Conservation (phyloP, 2,113 vertebrate genomes). For the Corapipo altera region DNA sequence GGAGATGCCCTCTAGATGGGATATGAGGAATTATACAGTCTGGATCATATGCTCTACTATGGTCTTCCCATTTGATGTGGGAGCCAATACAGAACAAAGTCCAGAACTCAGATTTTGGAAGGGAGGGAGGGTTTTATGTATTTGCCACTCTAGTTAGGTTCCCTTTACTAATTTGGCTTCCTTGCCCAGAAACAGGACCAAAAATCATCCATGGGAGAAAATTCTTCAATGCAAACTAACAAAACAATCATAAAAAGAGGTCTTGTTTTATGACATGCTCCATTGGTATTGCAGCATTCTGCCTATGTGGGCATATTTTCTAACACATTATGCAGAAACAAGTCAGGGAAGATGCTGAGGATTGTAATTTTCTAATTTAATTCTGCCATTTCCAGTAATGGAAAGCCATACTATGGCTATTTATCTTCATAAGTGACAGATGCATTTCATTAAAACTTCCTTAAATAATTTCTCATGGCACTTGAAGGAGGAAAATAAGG, state of each 20-base stretch:
- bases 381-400: conserved; percentile 84
- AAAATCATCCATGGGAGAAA: conserved; percentile 35
- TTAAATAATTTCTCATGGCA: conserved; percentile 79
- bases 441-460: conserved; percentile 82
- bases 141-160: neutral
- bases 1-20: neutral
- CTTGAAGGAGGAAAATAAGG: conserved; percentile 59
- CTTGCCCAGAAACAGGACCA: neutral
- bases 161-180: neutral
- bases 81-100: neutral
- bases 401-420: conserved; percentile 76
- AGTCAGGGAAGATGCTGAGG: conserved; percentile 79
- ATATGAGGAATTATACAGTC: neutral
- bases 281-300: conserved; percentile 69
- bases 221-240: conserved; percentile 37
- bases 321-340: conserved; percentile 81
- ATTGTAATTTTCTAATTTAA: conserved; percentile 83
- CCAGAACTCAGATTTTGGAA: neutral
- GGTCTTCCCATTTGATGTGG: neutral
- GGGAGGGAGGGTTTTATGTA: neutral
- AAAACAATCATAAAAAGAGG: conserved; percentile 58
- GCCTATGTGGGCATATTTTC: conserved; percentile 78
- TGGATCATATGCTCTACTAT: neutral
- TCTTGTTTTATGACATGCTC: conserved; percentile 64
- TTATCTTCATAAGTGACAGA: conserved; percentile 83